Conservation (phyloP, 2,888 invertebrate species). For the Pyrrhia umbra region DNA sequence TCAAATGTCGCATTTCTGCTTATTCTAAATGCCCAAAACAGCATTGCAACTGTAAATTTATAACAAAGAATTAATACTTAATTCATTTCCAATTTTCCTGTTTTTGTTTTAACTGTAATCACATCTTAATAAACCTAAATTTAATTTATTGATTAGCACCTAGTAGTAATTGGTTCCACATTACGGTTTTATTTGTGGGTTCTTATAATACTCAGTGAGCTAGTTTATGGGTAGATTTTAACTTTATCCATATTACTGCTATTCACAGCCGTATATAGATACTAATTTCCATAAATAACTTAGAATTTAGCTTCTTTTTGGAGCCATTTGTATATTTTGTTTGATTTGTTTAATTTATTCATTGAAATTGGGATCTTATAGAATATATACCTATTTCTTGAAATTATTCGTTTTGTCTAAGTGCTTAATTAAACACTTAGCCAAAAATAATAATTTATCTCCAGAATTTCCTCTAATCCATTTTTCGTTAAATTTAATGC, state of each 20-base stretch:
- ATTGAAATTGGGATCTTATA: constrained; percentile 11
- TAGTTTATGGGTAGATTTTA: constrained; percentile 21
- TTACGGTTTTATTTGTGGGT: constrained; percentile 9
- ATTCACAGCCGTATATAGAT: constrained; percentile 9
- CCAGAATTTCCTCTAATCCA: too few relatives aligned
- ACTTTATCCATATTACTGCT: neutral
- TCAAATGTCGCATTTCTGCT: too few relatives aligned
- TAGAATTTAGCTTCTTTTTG: neutral
- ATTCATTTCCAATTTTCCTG: neutral
- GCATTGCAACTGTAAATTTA: constrained; percentile 1
- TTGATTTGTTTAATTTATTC: neutral
- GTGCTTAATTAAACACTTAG: too few relatives aligned
- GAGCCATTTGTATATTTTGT: constrained; percentile 5
- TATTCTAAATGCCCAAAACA: neutral
- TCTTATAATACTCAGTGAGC: constrained; percentile 2
- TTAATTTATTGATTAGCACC: neutral
- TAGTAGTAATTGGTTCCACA: constrained; percentile 49
- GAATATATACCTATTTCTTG: neutral
- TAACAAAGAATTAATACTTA: neutral
- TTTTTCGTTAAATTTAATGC: too few relatives aligned
- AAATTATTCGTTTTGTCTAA: neutral
- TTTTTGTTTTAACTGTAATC: neutral
- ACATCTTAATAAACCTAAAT: too few relatives aligned
- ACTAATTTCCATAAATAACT: neutral
- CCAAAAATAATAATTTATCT: too few relatives aligned